Evolutionary conservation across 2,888 invertebrate species (phyloP), one percentile per base, ranked within the genome.

Genomic region (Apamea anceps): DNA sequence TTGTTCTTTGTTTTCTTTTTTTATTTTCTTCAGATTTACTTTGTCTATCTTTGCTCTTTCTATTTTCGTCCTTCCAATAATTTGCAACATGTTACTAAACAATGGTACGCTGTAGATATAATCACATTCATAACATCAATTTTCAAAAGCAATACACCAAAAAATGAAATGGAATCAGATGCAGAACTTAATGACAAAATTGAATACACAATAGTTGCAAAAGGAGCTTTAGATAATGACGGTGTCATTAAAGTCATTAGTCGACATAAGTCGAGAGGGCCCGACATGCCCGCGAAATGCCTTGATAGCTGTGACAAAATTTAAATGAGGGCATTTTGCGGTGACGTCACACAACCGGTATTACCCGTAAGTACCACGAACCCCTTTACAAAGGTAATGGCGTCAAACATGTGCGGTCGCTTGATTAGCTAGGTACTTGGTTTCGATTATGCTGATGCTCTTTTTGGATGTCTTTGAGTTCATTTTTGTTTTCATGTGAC

Each of bases 281-380:
- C 67, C 73, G 68, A 68, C 70, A 85, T 80, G 60, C 45, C 77
- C 72, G 71, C 79, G 72, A 87, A 85, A 70, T 84, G 71, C 74
- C 67, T 78, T 79, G 72, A 84, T 84, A 74, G 67, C 81, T 86
- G 87, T 79, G 84, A 75, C 82, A 73, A 84, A 86, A 82, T 81
- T 79, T 72, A 83, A 85, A 83, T 88, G 67, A 71, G 57, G 62
- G 75, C 25, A 75, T 80, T 87, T 72, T 60, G 81, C 12, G 79
- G 77, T 86, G 85, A 89, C 82, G 82, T 89, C 87, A 89, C 28
- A 48, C 28, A 77, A 77, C 81, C 65, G 75, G 81, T 80, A 68
- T 65, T 81, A 82, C 74, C 72, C 67, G 68, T 77, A 57, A 76
- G 74, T 84, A 73, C 66, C 63, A 74, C 70, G 73, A 70, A 78